A percentile compares a stretch with the other conserved stretches of the same genome.
phyloP scores from a whole-genome alignment of 2,888 invertebrate genomes.

The Notodonta ziczac region DNA sequence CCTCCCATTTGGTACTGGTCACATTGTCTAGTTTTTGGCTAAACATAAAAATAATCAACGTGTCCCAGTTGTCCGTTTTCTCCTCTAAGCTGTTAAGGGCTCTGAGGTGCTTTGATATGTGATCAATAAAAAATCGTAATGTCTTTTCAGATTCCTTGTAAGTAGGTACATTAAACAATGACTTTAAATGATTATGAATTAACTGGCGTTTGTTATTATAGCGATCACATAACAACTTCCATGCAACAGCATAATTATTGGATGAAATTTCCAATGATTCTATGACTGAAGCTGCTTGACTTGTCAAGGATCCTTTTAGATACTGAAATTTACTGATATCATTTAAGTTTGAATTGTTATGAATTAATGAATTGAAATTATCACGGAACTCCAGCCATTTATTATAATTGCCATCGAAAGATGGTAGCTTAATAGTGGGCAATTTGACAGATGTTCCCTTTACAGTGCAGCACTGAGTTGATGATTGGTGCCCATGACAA shows the following conservation, averaged over 20 bases:
- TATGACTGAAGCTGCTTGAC: conserved; percentile 5
- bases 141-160: conserved; percentile 4
- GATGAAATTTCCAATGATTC: conserved; percentile 9
- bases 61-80: conserved; percentile 6
- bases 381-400: conserved; percentile 10
- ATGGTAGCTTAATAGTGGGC: conserved; percentile 5
- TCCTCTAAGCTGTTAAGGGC: conserved; percentile 3
- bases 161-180: conserved; percentile 8
- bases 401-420: not conserved
- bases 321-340: conserved; percentile 14
- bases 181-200: conserved; percentile 11
- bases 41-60: conserved; percentile 8
- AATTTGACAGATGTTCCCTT: conserved; percentile 1
- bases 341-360: conserved; percentile 10
- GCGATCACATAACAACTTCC: conserved; percentile 11
- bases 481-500: not conserved
- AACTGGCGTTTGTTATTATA: conserved; percentile 12
- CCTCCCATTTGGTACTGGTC: conserved; percentile 8
- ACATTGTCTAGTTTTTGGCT: conserved; percentile 2
- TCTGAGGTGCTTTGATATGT: conserved; percentile 4
- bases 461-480: not conserved
- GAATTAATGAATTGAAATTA: conserved; percentile 3
- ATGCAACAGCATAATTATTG: conserved; percentile 12
- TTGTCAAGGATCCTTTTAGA: conserved; percentile 4
- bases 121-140: not conserved